Evolutionary conservation across 2,888 invertebrate genomes (phyloP), one percentile per base, ranked within the genome.

Genomic region (Brachyptera risi): DNA sequence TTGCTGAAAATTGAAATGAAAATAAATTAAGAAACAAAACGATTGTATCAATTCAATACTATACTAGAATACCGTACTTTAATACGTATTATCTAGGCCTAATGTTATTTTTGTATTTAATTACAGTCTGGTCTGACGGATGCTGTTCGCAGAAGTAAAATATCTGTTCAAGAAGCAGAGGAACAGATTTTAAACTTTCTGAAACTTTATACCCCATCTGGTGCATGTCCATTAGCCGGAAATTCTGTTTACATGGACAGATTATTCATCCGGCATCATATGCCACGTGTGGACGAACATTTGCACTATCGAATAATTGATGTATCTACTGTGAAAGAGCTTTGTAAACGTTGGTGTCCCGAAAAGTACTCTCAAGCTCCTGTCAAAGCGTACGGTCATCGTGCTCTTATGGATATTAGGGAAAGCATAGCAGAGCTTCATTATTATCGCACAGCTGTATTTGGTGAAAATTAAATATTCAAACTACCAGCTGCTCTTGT

Each of bases 281-380:
- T 96, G 91, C 95, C 94, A 0, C 78, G 68, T 44, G 75, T 97
- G 4, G 73, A 88, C 71, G 72, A 82, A 1, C 90, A 93, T 73
- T 76, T 97, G 66, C 95, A 97, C 73, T 96, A 97, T 74, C 83
- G 97, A 68, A 87, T 93, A 47, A 85, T 99, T 65, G 98, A 98
- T 79, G 95, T 96, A 1, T 92, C 91, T 35, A 84, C 91, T 0
- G 76, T 98, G 17, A 96, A 96, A 73, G 96, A 96, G 75, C 73
- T 97, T 23, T 73, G 76, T 67, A 76, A 80, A 66, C 75, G 90
- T 15, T 97, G 96, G 96, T 85, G 86, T 74, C 82, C 83, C 1
- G 76, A 80, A 17, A 73, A 85, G 9, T 82, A 75, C 68, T 74
- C 78, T 13, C 71, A 69, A n/a, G 75, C 77, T 56, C 89, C 90